These are phyloP conservation scores for Cyphomyrus discorhynchus DNA, from an alignment of 2,113 vertebrate genomes.

Conservation along the genomic window DNA sequence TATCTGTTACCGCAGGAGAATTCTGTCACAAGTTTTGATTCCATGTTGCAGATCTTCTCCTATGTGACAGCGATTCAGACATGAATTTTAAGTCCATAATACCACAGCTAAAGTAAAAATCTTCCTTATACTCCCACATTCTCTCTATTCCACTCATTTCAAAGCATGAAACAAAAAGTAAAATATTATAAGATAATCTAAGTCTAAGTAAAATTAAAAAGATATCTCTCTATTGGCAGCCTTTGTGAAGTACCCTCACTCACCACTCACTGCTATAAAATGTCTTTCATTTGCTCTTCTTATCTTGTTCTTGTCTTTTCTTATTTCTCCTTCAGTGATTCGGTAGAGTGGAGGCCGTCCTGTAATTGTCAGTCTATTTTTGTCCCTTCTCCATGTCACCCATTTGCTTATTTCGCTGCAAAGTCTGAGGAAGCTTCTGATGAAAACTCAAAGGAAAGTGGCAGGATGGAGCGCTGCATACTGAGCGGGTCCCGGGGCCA, in stretches of 20 bases:
- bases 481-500: not conserved
- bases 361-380: not conserved
- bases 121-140: not conserved
- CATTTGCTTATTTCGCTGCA: not conserved
- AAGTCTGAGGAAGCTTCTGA: not conserved
- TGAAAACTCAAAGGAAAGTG: not conserved
- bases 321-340: not conserved
- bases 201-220: not conserved
- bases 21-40: not conserved
- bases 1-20: not conserved
- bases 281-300: not conserved
- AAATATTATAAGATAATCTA: not conserved
- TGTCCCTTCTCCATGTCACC: not conserved
- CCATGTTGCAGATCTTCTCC: not conserved
- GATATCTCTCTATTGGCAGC: not conserved
- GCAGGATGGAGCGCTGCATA: not conserved
- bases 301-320: not conserved
- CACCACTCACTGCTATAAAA: not conserved
- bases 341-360: not conserved
- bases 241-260: not conserved
- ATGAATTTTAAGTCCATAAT: not conserved
- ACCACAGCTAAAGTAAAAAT: not conserved
- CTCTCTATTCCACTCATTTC: not conserved
- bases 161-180: not conserved
- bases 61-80: not conserved